Evolutionary conservation across 2,113 vertebrate species (phyloP), one percentile per base, ranked within the genome.

Genomic region (Crotalus tigris): DNA sequence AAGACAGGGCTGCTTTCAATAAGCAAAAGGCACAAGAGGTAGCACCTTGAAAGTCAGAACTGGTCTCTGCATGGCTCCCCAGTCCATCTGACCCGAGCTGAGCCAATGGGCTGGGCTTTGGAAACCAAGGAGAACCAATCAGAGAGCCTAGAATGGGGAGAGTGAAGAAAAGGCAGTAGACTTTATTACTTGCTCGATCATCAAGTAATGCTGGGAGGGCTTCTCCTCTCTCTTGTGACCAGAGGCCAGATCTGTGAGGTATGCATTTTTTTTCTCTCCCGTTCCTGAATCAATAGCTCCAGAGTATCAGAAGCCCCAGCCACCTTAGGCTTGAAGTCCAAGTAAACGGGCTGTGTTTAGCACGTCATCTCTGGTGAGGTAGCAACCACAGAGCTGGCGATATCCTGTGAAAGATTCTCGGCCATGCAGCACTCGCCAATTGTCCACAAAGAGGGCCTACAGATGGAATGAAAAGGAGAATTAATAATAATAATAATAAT

Each of bases 311-410:
- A 29, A 7, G 5, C 5, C 44, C 17, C 87, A 54, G 17, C 90
- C 0, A 44, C 85, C 39, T 98, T 97, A 99, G 51, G 97, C 98
- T 92, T 97, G 97, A 64, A 99, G 98, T 0, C 98, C 98, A 54
- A 99, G 98, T 39, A 98, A 88, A 29, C 98, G 98, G 5, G 99
- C 98, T 0, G 97, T 97, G 96, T 98, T 99, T 49, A 99, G 97
- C 85, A 99, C 94, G 0, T 99, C 99, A 0, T 99, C 99, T 91
- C 98, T 97, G 0, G 98, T 98, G 97, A 99, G 97, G 94, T 99
- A 99, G 93, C 99, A 99, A 54, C 99, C 99, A 3, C 99, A 99
- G 29, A 99, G 97, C 94, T 98, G 98, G 69, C 98, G 97, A 93
- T 97, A 97, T 2, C 99, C 99, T 0, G 98, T 99, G 97, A 99